Evolutionary conservation across 1,140 invertebrate genomes (phyloP).

Genomic region (Drosophila erecta): DNA sequence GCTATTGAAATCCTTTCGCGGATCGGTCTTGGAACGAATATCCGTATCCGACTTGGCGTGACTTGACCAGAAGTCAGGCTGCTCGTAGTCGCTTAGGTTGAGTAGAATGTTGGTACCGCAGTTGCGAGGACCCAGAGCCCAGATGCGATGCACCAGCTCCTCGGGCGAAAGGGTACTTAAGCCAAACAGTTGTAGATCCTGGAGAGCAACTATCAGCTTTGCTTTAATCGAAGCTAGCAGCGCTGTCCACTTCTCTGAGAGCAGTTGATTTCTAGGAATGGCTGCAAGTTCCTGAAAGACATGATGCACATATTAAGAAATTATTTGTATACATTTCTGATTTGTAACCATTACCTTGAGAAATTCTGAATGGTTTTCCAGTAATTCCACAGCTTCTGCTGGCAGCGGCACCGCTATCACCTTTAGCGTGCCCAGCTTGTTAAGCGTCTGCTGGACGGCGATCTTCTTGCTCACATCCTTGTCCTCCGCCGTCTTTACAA

Average conservation of each 20-base stretch:
- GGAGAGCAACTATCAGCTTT: conserved; percentile 88
- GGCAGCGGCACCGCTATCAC: conserved; percentile 93
- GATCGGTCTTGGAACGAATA: conserved; percentile 74
- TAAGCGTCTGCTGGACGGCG: conserved; percentile 88
- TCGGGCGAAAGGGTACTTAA: conserved; percentile 19
- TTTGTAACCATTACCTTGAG: conserved; percentile 83
- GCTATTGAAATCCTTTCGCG: conserved; percentile 88
- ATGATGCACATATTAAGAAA: neutral
- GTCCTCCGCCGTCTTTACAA: conserved; percentile 87
- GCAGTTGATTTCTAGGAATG: conserved; percentile 45
- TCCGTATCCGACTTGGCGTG: conserved; percentile 42
- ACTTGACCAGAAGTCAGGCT: conserved; percentile 69
- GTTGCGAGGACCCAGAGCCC: conserved; percentile 95
- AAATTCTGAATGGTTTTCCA: conserved; percentile 86
- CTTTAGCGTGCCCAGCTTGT: conserved; percentile 90
- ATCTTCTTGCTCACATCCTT: conserved; percentile 85
- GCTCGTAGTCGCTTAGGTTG: conserved; percentile 88
- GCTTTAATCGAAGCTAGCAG: conserved; percentile 86
- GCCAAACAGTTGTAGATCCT: conserved; percentile 63
- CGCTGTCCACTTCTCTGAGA: conserved; percentile 67
- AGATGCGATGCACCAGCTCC: conserved; percentile 89
- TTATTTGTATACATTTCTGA: neutral
- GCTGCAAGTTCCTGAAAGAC: conserved; percentile 49
- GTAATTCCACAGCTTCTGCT: conserved; percentile 88
- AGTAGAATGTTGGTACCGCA: conserved; percentile 95